Conservation (phyloP, 2,797 vertebrate genomes). For the Prionace glauca region DNA sequence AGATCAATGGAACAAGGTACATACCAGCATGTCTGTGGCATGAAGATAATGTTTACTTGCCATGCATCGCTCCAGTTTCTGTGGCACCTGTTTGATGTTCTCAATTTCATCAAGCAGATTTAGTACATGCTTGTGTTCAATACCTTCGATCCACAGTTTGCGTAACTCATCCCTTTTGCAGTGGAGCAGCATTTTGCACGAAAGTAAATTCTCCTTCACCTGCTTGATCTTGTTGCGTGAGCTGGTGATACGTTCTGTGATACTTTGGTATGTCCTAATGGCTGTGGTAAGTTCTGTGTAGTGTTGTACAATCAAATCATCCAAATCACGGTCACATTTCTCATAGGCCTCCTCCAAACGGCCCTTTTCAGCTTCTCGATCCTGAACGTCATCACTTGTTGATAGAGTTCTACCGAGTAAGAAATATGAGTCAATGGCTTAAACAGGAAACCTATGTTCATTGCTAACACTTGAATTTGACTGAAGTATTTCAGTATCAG, state of each 20-base stretch:
- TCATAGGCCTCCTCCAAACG: constrained; percentile 92
- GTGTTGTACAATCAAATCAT: constrained; percentile 88
- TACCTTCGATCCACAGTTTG: constrained; percentile 96
- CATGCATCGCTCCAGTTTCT: constrained; percentile 85
- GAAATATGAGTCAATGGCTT: neutral
- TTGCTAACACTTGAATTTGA: neutral
- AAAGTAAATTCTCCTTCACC: constrained; percentile 95
- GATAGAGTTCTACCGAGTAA: constrained; percentile 75
- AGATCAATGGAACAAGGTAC: constrained; percentile 43
- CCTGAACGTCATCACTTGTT: constrained; percentile 86
- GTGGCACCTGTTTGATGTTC: constrained; percentile 95
- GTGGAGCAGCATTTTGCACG: constrained; percentile 94
- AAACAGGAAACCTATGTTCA: neutral
- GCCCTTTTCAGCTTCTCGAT: constrained; percentile 88
- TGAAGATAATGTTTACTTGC: constrained; percentile 91
- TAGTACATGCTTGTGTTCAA: constrained; percentile 95
- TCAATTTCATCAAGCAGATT: constrained; percentile 95
- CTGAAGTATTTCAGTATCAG: too few relatives aligned
- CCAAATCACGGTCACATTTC: constrained; percentile 82
- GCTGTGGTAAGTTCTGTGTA: constrained; percentile 94
- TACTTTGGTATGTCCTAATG: constrained; percentile 95
- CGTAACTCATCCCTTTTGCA: constrained; percentile 93
- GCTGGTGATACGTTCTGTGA: constrained; percentile 94
- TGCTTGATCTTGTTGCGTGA: constrained; percentile 95
- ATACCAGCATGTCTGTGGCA: constrained; percentile 94